Percentiles rank a stretch among this genome's conserved stretches.
Conservation (phyloP, 1,140 invertebrate genomes). For the Meloidogyne exigua region DNA sequence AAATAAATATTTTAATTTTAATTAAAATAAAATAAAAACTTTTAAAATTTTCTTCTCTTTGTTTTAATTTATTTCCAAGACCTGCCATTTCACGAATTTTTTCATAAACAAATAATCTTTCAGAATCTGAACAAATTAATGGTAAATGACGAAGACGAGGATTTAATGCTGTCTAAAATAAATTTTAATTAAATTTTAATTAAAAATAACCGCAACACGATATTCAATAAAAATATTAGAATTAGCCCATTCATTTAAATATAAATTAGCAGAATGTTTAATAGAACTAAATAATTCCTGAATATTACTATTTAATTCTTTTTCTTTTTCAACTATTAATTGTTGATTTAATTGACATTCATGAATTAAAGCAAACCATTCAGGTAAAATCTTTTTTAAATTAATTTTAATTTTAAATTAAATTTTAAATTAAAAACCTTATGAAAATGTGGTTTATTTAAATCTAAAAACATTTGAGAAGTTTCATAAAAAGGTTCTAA, state of each 20-base stretch:
- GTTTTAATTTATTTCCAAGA: constrained; percentile 24
- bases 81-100: constrained; percentile 33
- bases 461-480: constrained; percentile 37
- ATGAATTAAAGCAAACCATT: constrained; percentile 47
- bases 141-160: constrained; percentile 44
- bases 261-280: constrained; percentile 23
- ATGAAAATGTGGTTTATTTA: constrained; percentile 43
- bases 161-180: constrained; percentile 38
- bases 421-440: constrained; percentile 7
- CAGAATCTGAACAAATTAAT: constrained; percentile 47
- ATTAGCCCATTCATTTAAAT: constrained; percentile 40
- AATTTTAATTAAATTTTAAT: neutral
- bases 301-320: neutral
- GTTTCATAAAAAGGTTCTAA: constrained; percentile 50
- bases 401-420: neutral
- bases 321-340: neutral
- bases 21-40: neutral
- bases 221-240: constrained; percentile 41
- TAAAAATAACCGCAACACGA: constrained; percentile 32
- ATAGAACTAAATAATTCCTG: constrained; percentile 14
- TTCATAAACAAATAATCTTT: constrained; percentile 32
- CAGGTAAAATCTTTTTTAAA: constrained; percentile 38
- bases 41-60: neutral
- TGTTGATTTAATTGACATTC: constrained; percentile 27
- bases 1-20: neutral